Evolutionary conservation across 2,113 vertebrate genomes (phyloP).

Genomic region (Suricata suricatta): DNA sequence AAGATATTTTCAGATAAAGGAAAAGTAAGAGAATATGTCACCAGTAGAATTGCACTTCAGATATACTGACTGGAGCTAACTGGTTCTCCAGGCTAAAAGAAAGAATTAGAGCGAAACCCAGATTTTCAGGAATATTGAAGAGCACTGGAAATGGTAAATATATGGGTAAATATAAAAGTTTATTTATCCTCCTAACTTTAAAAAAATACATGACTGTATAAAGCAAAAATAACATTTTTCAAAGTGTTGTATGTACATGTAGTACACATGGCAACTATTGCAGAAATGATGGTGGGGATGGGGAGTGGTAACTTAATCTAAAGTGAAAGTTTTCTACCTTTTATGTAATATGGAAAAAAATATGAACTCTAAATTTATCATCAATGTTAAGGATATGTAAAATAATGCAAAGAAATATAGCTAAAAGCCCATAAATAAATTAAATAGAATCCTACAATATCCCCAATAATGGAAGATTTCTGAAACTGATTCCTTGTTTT

Average conservation of each 20-base stretch:
- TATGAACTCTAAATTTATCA: neutral
- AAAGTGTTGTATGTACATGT: neutral
- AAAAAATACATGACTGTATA: neutral
- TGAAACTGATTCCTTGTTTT: neutral
- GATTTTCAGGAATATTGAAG: neutral
- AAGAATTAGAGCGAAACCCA: neutral
- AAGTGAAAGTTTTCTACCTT: neutral
- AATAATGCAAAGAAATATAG: neutral
- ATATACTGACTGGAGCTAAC: neutral
- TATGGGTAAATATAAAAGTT: neutral
- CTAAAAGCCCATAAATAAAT: neutral
- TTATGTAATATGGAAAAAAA: neutral
- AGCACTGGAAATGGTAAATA: neutral
- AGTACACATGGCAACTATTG: neutral
- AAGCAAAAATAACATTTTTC: neutral
- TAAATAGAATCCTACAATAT: neutral
- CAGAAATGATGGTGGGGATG: neutral
- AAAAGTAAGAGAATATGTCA: neutral
- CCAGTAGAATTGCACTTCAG: neutral
- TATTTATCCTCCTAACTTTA: neutral
- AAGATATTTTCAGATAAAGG: neutral
- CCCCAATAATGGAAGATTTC: neutral
- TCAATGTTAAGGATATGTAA: neutral
- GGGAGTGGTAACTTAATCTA: neutral
- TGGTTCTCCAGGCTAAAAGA: neutral